Evolutionary conservation across 1,140 invertebrate species (phyloP).

Genomic region (Pteromalus puparum): DNA sequence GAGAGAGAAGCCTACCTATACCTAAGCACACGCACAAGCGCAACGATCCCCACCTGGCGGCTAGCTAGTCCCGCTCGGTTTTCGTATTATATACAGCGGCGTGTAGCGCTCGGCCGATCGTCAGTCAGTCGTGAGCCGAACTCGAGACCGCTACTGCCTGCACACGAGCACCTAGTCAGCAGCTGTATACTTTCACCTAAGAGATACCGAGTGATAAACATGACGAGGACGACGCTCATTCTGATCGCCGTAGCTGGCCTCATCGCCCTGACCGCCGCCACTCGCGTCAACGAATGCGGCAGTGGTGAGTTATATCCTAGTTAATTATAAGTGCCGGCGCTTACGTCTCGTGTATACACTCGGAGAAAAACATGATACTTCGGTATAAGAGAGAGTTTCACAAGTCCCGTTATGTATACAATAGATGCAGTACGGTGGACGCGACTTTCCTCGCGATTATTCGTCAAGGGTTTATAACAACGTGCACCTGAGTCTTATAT

Average conservation of each 20-base stretch:
- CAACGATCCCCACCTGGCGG: background rate
- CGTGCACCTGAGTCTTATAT: too few species aligned
- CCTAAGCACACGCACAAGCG: background rate
- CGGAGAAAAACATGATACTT: too few species aligned
- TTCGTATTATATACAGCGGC: constrained; percentile 24
- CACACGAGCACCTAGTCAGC: constrained; percentile 7
- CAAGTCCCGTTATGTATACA: too few species aligned
- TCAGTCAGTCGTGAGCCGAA: constrained; percentile 63
- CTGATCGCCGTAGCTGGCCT: constrained; percentile 58
- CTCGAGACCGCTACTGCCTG: constrained; percentile 51
- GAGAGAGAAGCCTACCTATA: background rate
- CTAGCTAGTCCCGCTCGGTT: background rate
- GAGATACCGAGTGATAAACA: constrained; percentile 57
- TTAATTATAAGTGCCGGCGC: background rate
- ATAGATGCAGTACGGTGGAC: too few species aligned
- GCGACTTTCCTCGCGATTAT: too few species aligned
- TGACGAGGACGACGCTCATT: constrained; percentile 62
- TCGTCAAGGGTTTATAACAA: too few species aligned
- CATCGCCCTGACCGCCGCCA: constrained; percentile 56
- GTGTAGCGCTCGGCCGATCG: background rate
- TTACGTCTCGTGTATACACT: too few species aligned
- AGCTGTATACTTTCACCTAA: constrained; percentile 58
- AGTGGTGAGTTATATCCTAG: constrained; percentile 57
- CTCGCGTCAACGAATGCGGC: constrained; percentile 61
- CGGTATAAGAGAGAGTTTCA: too few species aligned